These are phyloP conservation scores for Diorhabda elongata DNA, from an alignment of 1,140 invertebrate genomes.

Conservation along the genomic window DNA sequence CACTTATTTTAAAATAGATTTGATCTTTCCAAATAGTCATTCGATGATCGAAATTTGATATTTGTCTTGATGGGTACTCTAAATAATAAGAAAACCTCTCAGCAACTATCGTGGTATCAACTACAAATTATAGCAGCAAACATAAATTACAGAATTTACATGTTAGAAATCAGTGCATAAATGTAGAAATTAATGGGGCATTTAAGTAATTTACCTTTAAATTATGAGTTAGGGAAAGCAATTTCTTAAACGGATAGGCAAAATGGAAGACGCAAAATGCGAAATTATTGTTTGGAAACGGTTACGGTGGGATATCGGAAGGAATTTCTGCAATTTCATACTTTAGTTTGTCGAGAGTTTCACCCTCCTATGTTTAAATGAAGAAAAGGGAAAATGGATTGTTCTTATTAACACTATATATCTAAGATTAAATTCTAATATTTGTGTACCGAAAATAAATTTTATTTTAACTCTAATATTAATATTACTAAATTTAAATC, in stretches of 20 bases:
- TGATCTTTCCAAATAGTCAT: too few relatives aligned
- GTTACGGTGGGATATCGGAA: not conserved
- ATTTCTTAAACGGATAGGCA: slow-evolving; percentile 11
- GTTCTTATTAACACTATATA: not conserved
- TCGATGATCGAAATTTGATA: too few relatives aligned
- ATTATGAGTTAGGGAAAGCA: slow-evolving; percentile 27
- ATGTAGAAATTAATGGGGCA: slow-evolving; percentile 32
- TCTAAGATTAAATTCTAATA: too few relatives aligned
- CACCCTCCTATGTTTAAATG: not conserved
- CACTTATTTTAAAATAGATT: too few relatives aligned
- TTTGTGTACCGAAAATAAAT: too few relatives aligned
- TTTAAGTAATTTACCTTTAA: slow-evolving; percentile 36
- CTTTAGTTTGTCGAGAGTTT: slow-evolving; percentile 6
- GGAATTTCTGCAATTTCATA: slow-evolving; percentile 14
- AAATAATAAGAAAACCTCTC: too few relatives aligned
- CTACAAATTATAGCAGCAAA: not conserved
- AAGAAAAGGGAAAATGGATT: not conserved
- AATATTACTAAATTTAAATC: too few relatives aligned
- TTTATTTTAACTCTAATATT: too few relatives aligned
- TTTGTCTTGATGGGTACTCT: too few relatives aligned
- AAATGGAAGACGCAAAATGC: slow-evolving; percentile 11
- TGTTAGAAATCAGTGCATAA: slow-evolving; percentile 37
- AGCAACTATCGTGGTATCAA: not conserved
- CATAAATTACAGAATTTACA: slow-evolving; percentile 16
- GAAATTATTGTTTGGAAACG: slow-evolving; percentile 17